Base-by-base conservation (phyloP, 2,797 vertebrate species). In the Alectoris magna region DNA sequence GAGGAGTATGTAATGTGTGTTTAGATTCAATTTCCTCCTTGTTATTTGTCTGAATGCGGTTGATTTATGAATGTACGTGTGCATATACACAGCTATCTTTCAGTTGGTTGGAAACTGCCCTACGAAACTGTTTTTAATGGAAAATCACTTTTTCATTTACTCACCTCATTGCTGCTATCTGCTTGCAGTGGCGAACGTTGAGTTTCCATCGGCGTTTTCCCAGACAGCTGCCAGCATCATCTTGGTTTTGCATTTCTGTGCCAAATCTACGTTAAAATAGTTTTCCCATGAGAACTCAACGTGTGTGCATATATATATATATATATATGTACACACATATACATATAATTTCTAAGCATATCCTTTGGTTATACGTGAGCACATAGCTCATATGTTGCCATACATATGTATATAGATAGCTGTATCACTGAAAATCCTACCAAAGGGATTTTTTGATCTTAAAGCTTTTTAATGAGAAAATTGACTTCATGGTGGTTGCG, bases 391-490 rank as follows among this genome's bases (percentile, higher is more conserved):
- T 22, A 34, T 19, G 13, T 14, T 21, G 67, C 67, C 91, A 1
- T 63, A 82, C 29, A 55, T 55, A 17, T 16, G 11, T 15, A 27
- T 14, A 15, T 31, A 55, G 9, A 14, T 9, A 34, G 62, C 67
- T 94, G 0, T 59, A 79, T 72, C 29, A 1, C 63, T 91, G 81
- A 55, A 94, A 95, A 92, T 84, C 89, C 91, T 77, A 49, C 60
- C 69, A 51, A 87, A 84, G 14, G 36, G 6, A 18, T 31, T 55
- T 31, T 17, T 55, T 55, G 39, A 87, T 94, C 84, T 87, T 63
- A 80, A 8, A 87, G 74, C 56, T 88, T 84, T 84, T 70, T 94
- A 94, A 95, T 93, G 74, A 93, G 74, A 59, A 91, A 93, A 93
- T 93, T 86, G 84, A 91, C 92, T 85, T 66, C 11, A 43, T 71